Evolutionary conservation across 1,140 invertebrate genomes (phyloP), one percentile per base, ranked within the genome.

Genomic region (Helicoverpa zea): DNA sequence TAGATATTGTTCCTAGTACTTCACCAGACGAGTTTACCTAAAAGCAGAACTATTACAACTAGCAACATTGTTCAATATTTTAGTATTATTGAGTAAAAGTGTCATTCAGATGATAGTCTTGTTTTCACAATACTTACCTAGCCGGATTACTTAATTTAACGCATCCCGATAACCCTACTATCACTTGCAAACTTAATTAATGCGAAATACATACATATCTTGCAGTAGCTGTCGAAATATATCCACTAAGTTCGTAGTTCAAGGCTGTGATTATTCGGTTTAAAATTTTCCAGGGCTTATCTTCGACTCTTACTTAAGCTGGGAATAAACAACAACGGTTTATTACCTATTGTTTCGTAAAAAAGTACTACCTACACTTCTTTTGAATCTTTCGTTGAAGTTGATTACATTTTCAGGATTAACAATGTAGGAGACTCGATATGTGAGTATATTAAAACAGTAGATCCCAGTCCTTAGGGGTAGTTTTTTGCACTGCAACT

Each of bases 231-330:
- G 14, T 58, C 56, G 18, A 58, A 58, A 23, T 43, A 11, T 23
- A 58, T 58, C 56, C 16, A 29, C 23, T 0, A n/a, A 63, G 59
- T 23, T 23, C 23, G 23, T 23, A 23, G 23, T 63, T 63, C 59
- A 63, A 63, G 59, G 59, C 30, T 63, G 23, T 35, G 11, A n/a
- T 23, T 35, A 35, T 63, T 29, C 14, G 59, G 59, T 63, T 61
- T 35, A 35, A 63, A 29, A 63, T 63, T 63, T 35, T 63, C 59
- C 59, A 63, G 11, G 12, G 11, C 30, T 63, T 63, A 63, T 63
- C 59, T 30, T 29, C 9, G 35, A 5, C 35, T 43, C 35, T 43
- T 35, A 35, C 35, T 35, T 43, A 43, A 43, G 35, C 35, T 43
- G 35, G 5, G 35, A 43, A 43, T 43, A 43, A 43, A 43, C 35